Evolutionary conservation across 1,140 invertebrate species (phyloP).

Genomic region (Apis dorsata): DNA sequence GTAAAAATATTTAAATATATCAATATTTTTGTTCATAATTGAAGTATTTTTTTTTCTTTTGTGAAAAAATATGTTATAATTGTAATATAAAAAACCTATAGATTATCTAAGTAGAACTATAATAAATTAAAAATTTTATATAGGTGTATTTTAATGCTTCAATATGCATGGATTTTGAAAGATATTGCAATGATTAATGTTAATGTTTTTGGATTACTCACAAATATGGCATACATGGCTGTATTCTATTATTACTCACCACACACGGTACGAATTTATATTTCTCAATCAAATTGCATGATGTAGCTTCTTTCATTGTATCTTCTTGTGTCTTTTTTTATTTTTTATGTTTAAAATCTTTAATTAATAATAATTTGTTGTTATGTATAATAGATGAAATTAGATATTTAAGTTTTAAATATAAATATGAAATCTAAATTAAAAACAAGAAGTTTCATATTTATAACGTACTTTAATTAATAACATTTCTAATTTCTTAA

Average conservation of each 20-base stretch:
- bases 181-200: constrained; percentile 88
- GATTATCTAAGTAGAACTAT: neutral
- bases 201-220: constrained; percentile 85
- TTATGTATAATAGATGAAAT: neutral
- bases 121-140: constrained; percentile 51
- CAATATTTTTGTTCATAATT: neutral
- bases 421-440: neutral
- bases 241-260: constrained; percentile 85
- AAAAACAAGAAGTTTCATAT: neutral
- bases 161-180: constrained; percentile 85
- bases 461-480: neutral
- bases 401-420: neutral
- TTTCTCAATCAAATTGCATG: neutral
- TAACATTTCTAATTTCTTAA: neutral
- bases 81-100: neutral
- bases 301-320: neutral
- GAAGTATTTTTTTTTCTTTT: neutral
- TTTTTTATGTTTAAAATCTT: neutral
- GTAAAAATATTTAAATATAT: neutral
- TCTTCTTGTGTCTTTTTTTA: neutral
- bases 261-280: constrained; percentile 74
- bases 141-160: constrained; percentile 86
- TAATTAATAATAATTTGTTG: neutral
- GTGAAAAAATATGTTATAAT: neutral
- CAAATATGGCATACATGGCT: constrained; percentile 84